Evolutionary conservation across 2,113 vertebrate species (phyloP), one percentile per base, ranked within the genome.

Genomic region (Morone chrysops): DNA sequence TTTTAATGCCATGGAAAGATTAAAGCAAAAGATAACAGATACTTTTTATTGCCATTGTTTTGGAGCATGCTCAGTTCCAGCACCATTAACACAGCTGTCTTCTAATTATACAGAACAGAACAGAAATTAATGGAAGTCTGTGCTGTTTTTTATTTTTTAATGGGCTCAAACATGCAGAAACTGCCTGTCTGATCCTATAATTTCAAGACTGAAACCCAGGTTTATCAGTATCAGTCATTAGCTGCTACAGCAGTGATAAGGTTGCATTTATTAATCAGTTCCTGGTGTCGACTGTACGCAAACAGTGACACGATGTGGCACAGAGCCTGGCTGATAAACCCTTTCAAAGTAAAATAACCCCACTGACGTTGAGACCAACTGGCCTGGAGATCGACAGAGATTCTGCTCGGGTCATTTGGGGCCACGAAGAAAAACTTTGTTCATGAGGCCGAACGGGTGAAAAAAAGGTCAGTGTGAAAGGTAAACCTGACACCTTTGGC

Each of bases 241-340:
- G 70, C 66, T 48, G 66, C 59, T 2, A 0, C 43, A 7, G 10
- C 45, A 9, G 56, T 4, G 80, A 88, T 90, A 83, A 81, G 1
- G 51, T 68, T 63, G 20, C 14, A 41, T 43, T 73, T 2, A 20
- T 8, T 2, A 56, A 9, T 36, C 45, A 47, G 48, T 75, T 84
- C 65, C 83, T 86, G 79, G 62, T 74, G 77, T 20, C 5, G 45
- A 36, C 13, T 7, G 13, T 4, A 63, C 2, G 13, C 80, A 82
- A 65, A 80, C 72, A 73, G 20, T 50, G 73, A 56, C 45, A n/a
- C 13, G 5, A 36, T 8, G 4, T 45, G 78, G 60, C 40, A 12
- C 22, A 47, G 2, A 0, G 17, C 74, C 38, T 17, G 3, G 48
- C 59, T 25, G 47, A 71, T 53, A 83, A 72, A 68, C 56, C 53